These are phyloP conservation scores for Leptinotarsa haldemani DNA, from an alignment of 2,888 invertebrate species.

Conservation along the genomic window DNA sequence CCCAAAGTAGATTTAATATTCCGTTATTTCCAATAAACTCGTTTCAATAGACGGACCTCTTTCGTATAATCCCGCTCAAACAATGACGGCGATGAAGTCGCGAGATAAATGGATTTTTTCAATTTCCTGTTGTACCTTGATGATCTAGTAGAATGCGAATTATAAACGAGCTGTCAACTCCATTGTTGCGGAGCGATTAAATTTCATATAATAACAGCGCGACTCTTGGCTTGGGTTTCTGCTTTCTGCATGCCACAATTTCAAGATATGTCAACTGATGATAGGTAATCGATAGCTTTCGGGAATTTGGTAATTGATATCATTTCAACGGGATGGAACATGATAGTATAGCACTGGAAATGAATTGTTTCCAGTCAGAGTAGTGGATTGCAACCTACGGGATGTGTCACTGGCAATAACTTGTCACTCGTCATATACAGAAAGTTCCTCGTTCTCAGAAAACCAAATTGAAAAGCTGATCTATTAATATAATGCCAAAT, in stretches of 20 bases:
- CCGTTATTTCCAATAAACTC: neutral
- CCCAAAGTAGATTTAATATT: neutral
- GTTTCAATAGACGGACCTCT: neutral
- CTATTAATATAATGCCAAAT: too few relatives aligned
- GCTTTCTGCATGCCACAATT: neutral
- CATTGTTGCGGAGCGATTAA: constrained; percentile 1
- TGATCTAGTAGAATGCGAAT: neutral
- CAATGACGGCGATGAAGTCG: neutral
- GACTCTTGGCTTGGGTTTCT: neutral
- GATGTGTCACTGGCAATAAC: too few relatives aligned
- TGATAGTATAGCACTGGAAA: neutral
- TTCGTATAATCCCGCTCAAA: neutral
- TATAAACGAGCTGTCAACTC: neutral
- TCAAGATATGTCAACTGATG: neutral
- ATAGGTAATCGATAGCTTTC: neutral
- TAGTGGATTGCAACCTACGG: too few relatives aligned
- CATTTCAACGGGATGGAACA: neutral
- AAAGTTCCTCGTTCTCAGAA: too few relatives aligned
- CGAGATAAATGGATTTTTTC: constrained; percentile 8
- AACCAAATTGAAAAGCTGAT: too few relatives aligned
- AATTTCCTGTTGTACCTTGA: neutral
- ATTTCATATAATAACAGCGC: neutral
- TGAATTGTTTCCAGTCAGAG: too few relatives aligned
- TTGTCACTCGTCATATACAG: too few relatives aligned
- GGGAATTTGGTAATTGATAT: neutral